Percentiles rank a stretch among this genome's conserved stretches.
phyloP scores from a whole-genome alignment of 2,888 invertebrate species.

The Polyommatus icarus region DNA sequence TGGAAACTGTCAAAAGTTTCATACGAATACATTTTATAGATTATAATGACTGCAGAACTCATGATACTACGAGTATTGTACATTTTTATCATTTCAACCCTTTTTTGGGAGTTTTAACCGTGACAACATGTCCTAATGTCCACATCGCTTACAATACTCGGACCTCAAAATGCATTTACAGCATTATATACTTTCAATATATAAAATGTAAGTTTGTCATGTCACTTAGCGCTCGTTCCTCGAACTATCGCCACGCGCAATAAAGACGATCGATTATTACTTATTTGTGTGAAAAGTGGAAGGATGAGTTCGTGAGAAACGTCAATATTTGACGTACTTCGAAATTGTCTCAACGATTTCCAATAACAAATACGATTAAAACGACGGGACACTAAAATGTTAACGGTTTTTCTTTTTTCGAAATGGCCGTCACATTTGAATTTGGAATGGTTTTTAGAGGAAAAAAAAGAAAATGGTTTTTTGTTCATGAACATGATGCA shows the following conservation, averaged over 20 bases:
- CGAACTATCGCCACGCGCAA: constrained; percentile 74
- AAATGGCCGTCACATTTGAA: constrained; percentile 7
- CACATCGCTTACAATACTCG: background rate
- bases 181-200: constrained; percentile 12
- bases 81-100: background rate
- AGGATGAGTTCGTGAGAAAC: constrained; percentile 72
- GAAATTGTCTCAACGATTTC: constrained; percentile 78
- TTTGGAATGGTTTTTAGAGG: background rate
- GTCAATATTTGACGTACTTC: constrained; percentile 76
- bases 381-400: constrained; percentile 41
- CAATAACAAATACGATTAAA: constrained; percentile 65
- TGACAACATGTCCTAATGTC: background rate
- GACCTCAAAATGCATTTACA: background rate
- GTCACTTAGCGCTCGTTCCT: constrained; percentile 68
- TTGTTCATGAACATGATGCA: too few species aligned
- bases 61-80: too few species aligned
- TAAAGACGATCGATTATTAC: constrained; percentile 80
- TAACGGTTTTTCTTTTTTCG: constrained; percentile 6
- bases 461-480: too few species aligned
- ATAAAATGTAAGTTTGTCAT: constrained; percentile 53
- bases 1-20: too few species aligned
- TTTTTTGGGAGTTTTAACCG: background rate
- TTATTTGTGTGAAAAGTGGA: constrained; percentile 79
- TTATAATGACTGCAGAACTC: too few species aligned
- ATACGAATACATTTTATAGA: too few species aligned